These are phyloP conservation scores for Limnephilus rhombicus DNA, from an alignment of 2,888 invertebrate species.

Conservation along the genomic window DNA sequence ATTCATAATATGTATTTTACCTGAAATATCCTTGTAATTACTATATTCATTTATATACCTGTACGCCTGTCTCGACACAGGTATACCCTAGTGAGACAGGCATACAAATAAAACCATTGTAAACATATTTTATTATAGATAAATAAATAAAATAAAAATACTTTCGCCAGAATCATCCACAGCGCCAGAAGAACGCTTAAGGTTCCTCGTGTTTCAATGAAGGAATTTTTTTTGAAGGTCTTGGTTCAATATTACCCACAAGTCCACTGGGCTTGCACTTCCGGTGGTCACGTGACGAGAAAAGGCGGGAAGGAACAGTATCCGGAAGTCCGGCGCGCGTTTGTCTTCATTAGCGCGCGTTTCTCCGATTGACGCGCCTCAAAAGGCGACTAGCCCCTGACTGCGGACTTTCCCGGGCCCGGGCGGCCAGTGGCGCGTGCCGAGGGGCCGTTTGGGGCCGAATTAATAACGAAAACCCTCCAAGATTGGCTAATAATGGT, in stretches of 20 bases:
- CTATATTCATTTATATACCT: no score
- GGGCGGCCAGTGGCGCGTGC: neutral
- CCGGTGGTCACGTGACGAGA: slow-evolving; percentile 29
- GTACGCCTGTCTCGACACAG: no score
- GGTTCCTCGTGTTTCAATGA: no score
- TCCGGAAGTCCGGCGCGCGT: slow-evolving; percentile 52
- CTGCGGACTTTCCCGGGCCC: neutral
- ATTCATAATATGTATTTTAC: no score
- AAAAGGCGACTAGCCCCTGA: slow-evolving; percentile 8
- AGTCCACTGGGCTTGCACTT: slow-evolving; percentile 4
- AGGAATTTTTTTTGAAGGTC: neutral
- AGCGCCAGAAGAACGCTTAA: no score
- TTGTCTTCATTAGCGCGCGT: slow-evolving; percentile 54
- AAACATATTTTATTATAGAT: no score
- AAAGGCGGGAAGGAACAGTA: slow-evolving; percentile 31
- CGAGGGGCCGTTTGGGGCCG: neutral
- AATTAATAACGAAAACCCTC: neutral
- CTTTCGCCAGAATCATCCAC: no score
- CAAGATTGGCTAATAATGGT: neutral
- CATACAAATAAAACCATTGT: no score
- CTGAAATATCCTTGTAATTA: no score
- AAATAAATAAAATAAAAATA: no score
- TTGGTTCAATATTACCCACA: neutral
- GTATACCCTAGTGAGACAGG: no score
- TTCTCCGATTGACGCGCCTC: slow-evolving; percentile 45